Base-by-base conservation (phyloP, 2,888 invertebrate species). In the Drosophila barbarae region DNA sequence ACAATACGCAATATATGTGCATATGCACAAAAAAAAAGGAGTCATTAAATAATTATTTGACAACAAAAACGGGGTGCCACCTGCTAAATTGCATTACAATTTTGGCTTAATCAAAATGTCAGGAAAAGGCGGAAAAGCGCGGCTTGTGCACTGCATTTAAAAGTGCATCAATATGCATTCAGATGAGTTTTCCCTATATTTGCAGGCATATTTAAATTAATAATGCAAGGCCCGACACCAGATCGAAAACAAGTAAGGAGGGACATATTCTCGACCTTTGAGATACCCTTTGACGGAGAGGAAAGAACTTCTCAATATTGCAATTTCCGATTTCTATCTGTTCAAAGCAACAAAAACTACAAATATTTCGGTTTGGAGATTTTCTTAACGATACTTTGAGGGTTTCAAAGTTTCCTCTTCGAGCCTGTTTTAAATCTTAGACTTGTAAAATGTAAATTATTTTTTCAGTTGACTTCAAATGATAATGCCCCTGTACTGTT, bases 51-150 rank as follows among this genome's bases (percentile, higher is more conserved):
- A 78, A 69, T 80, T 59, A 80, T 77, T 36, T 44, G 53, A 58
- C 54, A 61, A 69, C 47, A 65, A 46, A 34, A 51, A n/a, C 23
- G 41, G 39, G 63, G 35, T 38, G 54, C 64, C 52, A 49, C 15
- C 46, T 47, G 66, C 83, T 76, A 79, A 77, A 77, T 76, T 83
- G 57, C 77, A 83, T 79, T 77, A 69, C 57, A 63, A 32, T 53
- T 65, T 64, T 75, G 69, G 59, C 42, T 77, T 81, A 77, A 78
- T 78, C 78, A 84, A 78, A 84, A 84, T 73, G 78, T 69, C 76
- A 67, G 51, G 12, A 39, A 54, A 59, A 26, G 34, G 21, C 7
- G 10, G 10, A 18, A 46, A 10, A 26, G 15, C 28, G 46, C 18
- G 26, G 32, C 2, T 41, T 12, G 26, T 12, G 56, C 36, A 47